Base-by-base conservation (phyloP, 2,888 invertebrate genomes). In the Diogma glabrata region DNA sequence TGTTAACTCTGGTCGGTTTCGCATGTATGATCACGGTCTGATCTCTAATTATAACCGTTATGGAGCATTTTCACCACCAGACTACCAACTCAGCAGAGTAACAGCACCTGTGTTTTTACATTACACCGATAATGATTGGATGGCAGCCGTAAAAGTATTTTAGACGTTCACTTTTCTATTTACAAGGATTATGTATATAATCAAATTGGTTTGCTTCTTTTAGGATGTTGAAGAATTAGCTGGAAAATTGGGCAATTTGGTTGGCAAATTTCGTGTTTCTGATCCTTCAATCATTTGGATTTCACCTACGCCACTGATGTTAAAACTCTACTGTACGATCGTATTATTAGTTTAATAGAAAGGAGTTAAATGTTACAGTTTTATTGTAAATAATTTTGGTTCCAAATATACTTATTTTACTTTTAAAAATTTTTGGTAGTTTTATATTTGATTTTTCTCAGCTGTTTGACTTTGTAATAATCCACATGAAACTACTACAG, bases 41-140 rank as follows among this genome's bases (percentile, higher is more conserved):
- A 53, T 64, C 3, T 59, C 58, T 30, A 81, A 81, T 60, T 58
- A 70, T 26, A 56, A 60, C 51, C 60, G 54, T 7, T 81, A 81
- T 58, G 73, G 76, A 3, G 63, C 62, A 14, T 47, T 55, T 1
- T 62, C 51, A 0, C 79, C 81, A 3, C 80, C 81, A 0, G 59
- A 59, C 1, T 81, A 80, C 59, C 66, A 76, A 57, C 64, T 80
- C 1, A 61, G 64, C 1, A 72, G 64, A 54, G 61, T 81, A 9
- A 75, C 70, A 1, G 63, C 74, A 3, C 78, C 79, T 1, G 75
- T 79, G 1, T 75, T 75, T 56, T 62, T 83, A 3, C 78, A 79
- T 60, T 81, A 75, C 61, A 75, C 77, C 3, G 68, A 70, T 9
- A 74, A 71, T 20, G 84, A 84, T 60, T 78, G 75, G 61, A 63